Base-by-base conservation (phyloP, 2,888 invertebrate genomes). In the Tetropium fuscum region DNA sequence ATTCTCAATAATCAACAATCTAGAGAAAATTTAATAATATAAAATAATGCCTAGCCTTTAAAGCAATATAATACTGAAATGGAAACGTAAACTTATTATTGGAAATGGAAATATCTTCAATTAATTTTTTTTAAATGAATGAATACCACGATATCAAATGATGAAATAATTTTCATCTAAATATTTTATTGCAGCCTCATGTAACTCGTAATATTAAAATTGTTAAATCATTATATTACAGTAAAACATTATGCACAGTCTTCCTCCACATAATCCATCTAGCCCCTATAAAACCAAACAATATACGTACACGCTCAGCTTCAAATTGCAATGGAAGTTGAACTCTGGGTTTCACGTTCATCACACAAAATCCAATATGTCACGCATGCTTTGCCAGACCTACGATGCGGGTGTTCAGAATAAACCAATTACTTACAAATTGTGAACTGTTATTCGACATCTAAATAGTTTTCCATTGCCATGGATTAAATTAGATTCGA, bases 401-500 rank as follows among this genome's bases (percentile, higher is more conserved):
- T 68, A 48, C 44, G 53, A 45, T 63, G 68, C 63, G 69, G 71
- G 69, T 68, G 69, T 69, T 68, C 68, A 61, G 65, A 67, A 71
- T 68, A 74, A 74, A 72, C 71, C 72, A 74, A 74, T 75, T 75
- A 74, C 72, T 71, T 71, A 69, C 66, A 71, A 73, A 68, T 71
- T 74, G 72, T 66, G 61, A 71, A 66, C 72, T 72, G 72, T 70
- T 72, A 72, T 69, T 70, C 63, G 56, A 41, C 63, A 69, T 73
- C 68, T 68, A 71, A 69, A 72, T 72, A 71, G 72, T 72, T 72
- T 66, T 65, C 60, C 62, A 62, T 51, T 63, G 66, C 60, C 64
- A 61, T 63, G 62, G 54, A 58, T 62, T 40, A 64, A 72, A 68
- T 69, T 73, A 67, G 63, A 60, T 64, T 61, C 34, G 60, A 59